A percentile compares a stretch with the other conserved stretches of the same genome.
Conservation (phyloP, 2,113 vertebrate genomes). For the Proterorhinus semilunaris region DNA sequence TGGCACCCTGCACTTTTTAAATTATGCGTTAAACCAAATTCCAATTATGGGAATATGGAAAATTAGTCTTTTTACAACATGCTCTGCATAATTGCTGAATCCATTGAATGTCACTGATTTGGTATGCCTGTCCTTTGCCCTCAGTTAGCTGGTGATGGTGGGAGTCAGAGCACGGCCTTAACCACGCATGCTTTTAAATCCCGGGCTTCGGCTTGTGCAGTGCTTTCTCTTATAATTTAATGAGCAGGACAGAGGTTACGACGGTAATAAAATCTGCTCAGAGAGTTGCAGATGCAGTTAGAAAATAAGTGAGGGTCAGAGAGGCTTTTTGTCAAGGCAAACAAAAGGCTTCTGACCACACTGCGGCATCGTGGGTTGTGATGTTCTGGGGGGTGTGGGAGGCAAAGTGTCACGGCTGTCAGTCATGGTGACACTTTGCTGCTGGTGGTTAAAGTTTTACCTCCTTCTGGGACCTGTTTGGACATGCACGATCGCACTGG, state of each 20-base stretch:
- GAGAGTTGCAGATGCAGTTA: slow-evolving; percentile 4
- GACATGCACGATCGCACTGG: slow-evolving; percentile 11
- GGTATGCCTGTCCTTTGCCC: slow-evolving; percentile 1
- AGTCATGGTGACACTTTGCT: slow-evolving; percentile 27
- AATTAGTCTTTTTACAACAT: slow-evolving; percentile 1
- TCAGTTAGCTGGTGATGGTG: slow-evolving; percentile 9
- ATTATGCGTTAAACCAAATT: not conserved
- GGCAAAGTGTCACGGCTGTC: slow-evolving; percentile 37
- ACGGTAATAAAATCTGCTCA: slow-evolving; percentile 2
- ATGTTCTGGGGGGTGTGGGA: slow-evolving; percentile 16
- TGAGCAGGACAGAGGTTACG: slow-evolving; percentile 12
- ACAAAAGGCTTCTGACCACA: slow-evolving; percentile 29
- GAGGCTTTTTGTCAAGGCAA: slow-evolving; percentile 19
- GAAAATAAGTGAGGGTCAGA: not conserved
- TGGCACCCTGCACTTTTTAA: not conserved
- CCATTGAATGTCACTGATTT: slow-evolving; percentile 12
- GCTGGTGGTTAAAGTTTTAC: slow-evolving; percentile 49
- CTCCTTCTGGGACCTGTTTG: slow-evolving; percentile 35
- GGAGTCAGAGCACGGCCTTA: slow-evolving; percentile 2
- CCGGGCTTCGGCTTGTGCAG: not conserved
- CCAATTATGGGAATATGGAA: not conserved
- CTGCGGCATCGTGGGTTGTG: slow-evolving; percentile 36
- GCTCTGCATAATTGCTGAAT: not conserved
- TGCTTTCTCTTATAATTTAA: slow-evolving; percentile 19
- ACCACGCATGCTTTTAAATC: slow-evolving; percentile 7